Percentiles rank a stretch among this genome's conserved stretches.
Evolutionary conservation across 2,888 invertebrate species (phyloP).

Genomic region (Amiota mariae): DNA sequence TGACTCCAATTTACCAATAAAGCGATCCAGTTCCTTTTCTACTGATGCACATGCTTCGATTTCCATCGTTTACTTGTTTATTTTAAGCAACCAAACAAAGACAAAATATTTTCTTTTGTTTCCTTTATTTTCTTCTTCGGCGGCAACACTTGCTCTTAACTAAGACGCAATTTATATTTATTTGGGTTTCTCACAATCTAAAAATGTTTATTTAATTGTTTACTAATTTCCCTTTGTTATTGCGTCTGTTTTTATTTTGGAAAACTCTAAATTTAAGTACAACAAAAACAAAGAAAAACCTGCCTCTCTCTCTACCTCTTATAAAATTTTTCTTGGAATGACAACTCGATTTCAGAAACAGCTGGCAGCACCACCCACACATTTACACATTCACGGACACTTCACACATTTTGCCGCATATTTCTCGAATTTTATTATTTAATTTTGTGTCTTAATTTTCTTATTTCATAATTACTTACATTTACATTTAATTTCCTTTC

Average conservation of each 20-base stretch:
- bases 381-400: background rate
- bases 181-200: too few species aligned
- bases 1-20: slow-evolving; percentile 70
- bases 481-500: too few species aligned
- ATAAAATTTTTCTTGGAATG: slow-evolving; percentile 12
- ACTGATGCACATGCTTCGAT: slow-evolving; percentile 72
- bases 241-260: background rate
- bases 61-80: slow-evolving; percentile 52
- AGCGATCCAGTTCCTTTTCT: slow-evolving; percentile 73
- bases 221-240: background rate
- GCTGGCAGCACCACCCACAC: slow-evolving; percentile 8
- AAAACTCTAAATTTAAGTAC: slow-evolving; percentile 15
- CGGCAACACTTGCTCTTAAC: slow-evolving; percentile 1
- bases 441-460: too few species aligned
- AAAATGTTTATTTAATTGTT: too few species aligned
- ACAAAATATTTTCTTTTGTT: background rate
- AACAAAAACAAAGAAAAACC: slow-evolving; percentile 16
- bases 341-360: background rate
- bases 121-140: background rate
- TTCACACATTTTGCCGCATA: background rate
- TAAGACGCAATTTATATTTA: background rate
- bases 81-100: background rate
- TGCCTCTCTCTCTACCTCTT: background rate
- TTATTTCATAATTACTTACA: too few species aligned
- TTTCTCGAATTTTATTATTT: background rate